These are phyloP conservation scores for Dolichotis patagonum DNA, from an alignment of 2,113 vertebrate genomes.

Conservation along the genomic window DNA sequence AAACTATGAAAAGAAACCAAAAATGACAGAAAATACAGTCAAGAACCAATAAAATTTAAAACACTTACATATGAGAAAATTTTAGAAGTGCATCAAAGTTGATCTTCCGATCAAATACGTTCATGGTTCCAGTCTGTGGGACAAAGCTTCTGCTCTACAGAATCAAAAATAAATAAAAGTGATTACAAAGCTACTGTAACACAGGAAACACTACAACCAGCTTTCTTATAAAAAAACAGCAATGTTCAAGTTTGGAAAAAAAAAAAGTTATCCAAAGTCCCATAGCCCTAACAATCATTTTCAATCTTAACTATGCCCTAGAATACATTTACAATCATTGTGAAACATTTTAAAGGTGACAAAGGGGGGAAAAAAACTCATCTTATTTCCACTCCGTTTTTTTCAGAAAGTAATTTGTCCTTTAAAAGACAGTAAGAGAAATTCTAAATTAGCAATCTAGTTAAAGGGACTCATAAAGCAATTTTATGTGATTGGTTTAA, in stretches of 20 bases:
- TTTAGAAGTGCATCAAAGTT: constrained; percentile 95
- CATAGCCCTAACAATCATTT: constrained; percentile 9
- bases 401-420: constrained; percentile 14
- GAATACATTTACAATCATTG: neutral
- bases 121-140: constrained; percentile 88
- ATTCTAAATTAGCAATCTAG: constrained; percentile 49
- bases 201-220: neutral
- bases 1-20: neutral
- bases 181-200: neutral
- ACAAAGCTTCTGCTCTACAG: constrained; percentile 48
- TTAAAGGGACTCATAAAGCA: constrained; percentile 25
- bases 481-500: constrained; percentile 9
- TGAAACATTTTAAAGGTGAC: constrained; percentile 36
- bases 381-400: neutral
- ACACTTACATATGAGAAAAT: constrained; percentile 96
- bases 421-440: constrained; percentile 29
- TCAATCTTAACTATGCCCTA: neutral
- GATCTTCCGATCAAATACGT: constrained; percentile 95
- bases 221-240: neutral
- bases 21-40: neutral
- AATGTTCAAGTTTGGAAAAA: constrained; percentile 7
- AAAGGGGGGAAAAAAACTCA: neutral
- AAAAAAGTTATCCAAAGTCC: constrained; percentile 20
- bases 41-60: constrained; percentile 33
- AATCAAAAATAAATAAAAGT: constrained; percentile 35